Conservation (phyloP, 2,113 vertebrate species). For the Dipodomys stephensi region DNA sequence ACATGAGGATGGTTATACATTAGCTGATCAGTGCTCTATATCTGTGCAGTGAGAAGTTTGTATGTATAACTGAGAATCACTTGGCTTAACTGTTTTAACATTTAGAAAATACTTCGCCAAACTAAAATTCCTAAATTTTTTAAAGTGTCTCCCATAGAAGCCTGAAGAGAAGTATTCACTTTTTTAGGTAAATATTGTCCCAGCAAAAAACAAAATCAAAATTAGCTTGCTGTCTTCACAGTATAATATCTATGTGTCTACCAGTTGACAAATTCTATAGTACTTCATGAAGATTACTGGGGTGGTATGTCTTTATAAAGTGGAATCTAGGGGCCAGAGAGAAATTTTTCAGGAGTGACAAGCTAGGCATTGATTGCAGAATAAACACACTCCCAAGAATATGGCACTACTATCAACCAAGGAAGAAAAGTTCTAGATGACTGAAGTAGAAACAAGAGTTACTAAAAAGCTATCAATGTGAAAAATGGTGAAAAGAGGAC, state of each 20-base stretch:
- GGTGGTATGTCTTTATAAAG: not conserved
- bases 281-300: not conserved
- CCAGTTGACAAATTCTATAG: not conserved
- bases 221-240: not conserved
- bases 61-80: not conserved
- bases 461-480: not conserved
- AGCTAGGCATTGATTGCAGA: not conserved
- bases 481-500: not conserved
- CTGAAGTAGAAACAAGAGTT: not conserved
- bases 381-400: not conserved
- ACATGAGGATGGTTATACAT: not conserved
- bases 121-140: constrained; percentile 14
- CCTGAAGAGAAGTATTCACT: not conserved
- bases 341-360: not conserved
- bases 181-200: not conserved
- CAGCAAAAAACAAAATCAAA: not conserved
- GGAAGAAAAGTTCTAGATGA: not conserved
- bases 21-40: not conserved
- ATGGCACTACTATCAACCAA: not conserved
- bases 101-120: not conserved
- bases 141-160: not conserved
- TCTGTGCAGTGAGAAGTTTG: not conserved
- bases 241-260: not conserved
- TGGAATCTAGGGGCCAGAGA: not conserved
- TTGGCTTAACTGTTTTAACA: constrained; percentile 29